Percentiles rank a stretch among this genome's conserved stretches.
These are phyloP conservation scores for Pasiphila rectangulata DNA, from an alignment of 2,888 invertebrate genomes.

Conservation along the genomic window DNA sequence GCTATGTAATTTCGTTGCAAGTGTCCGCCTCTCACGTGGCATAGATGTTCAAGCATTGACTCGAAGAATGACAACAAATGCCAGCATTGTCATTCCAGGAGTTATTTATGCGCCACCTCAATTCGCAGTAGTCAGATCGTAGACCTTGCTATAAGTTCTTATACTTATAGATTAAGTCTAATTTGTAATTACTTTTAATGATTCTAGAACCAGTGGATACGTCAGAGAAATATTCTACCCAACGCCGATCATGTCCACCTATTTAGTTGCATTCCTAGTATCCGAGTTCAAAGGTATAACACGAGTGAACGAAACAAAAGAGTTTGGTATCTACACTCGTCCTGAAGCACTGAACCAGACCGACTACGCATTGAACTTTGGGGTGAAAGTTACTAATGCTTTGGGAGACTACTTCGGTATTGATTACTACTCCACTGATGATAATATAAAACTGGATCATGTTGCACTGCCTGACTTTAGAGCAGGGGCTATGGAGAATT, in stretches of 20 bases:
- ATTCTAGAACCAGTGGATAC: constrained; percentile 79
- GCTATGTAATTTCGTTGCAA: too few species aligned
- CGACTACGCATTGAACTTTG: constrained; percentile 83
- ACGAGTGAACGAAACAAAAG: constrained; percentile 41
- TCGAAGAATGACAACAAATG: too few species aligned
- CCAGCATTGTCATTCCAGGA: too few species aligned
- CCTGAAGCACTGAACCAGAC: constrained; percentile 85
- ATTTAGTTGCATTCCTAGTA: constrained; percentile 90
- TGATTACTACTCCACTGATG: constrained; percentile 74
- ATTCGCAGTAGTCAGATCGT: too few species aligned
- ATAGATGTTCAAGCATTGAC: too few species aligned
- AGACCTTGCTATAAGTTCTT: background rate
- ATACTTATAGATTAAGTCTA: too few species aligned
- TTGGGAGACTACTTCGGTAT: constrained; percentile 81
- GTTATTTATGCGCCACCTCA: too few species aligned
- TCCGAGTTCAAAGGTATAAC: constrained; percentile 83
- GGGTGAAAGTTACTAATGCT: constrained; percentile 69
- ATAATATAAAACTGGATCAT: constrained; percentile 88
- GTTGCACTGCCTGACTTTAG: constrained; percentile 92
- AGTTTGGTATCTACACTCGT: constrained; percentile 84
- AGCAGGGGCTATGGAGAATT: constrained; percentile 95
- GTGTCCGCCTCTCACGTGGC: too few species aligned
- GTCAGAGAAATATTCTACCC: constrained; percentile 81
- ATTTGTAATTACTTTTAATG: too few species aligned
- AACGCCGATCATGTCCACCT: constrained; percentile 88